phyloP scores from a whole-genome alignment of 1,140 invertebrate species.

The Drosophila insularis region DNA sequence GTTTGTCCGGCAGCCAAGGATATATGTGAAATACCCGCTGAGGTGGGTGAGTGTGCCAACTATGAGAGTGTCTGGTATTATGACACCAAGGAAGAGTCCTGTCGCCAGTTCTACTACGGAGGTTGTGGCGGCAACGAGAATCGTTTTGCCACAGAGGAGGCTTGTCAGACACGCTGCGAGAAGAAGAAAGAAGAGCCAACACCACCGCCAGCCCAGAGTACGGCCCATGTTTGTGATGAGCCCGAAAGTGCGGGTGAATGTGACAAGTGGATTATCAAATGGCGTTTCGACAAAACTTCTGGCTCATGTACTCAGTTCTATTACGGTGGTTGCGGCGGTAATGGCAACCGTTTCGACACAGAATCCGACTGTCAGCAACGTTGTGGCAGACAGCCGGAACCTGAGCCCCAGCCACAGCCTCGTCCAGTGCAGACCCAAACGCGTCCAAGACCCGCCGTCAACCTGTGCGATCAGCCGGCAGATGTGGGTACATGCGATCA shows the following conservation, averaged over 20 bases:
- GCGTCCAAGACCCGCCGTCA: constrained; percentile 19
- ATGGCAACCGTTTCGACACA: constrained; percentile 89
- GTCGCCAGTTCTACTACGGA: constrained; percentile 91
- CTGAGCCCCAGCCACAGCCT: constrained; percentile 20
- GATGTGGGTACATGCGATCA: constrained; percentile 90
- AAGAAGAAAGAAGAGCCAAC: constrained; percentile 59
- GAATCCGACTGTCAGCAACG: constrained; percentile 86
- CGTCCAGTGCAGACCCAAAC: constrained; percentile 28
- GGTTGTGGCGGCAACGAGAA: constrained; percentile 92
- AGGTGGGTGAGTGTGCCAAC: constrained; percentile 90
- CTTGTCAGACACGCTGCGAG: constrained; percentile 86
- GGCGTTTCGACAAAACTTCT: constrained; percentile 90
- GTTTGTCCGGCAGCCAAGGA: constrained; percentile 83
- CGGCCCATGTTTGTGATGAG: constrained; percentile 51
- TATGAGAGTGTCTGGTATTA: constrained; percentile 93
- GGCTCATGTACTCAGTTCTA: constrained; percentile 89
- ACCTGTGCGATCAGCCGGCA: constrained; percentile 87
- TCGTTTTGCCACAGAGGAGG: constrained; percentile 88
- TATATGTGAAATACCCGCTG: constrained; percentile 89
- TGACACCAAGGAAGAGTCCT: constrained; percentile 88
- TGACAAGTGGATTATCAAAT: constrained; percentile 80
- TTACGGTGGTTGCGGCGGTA: constrained; percentile 92
- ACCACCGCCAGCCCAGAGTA: constrained; percentile 48
- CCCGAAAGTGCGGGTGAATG: constrained; percentile 44
- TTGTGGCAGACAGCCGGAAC: constrained; percentile 82